These are phyloP conservation scores for Torymus tubicola DNA, from an alignment of 2,888 invertebrate genomes.

Conservation along the genomic window DNA sequence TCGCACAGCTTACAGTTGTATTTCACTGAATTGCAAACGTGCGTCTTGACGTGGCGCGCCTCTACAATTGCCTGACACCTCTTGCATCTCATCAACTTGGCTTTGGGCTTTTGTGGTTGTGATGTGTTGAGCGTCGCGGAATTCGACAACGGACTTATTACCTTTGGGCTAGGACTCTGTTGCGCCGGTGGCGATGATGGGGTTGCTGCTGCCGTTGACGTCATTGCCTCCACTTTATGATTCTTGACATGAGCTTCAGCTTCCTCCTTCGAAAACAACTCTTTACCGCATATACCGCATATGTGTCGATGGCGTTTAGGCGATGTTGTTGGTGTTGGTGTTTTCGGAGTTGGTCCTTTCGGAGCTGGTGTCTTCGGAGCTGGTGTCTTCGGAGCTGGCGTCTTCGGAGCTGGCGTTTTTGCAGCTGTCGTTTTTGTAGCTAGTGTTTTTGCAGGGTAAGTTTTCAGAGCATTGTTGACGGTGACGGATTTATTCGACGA, in stretches of 20 bases:
- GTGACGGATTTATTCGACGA: too few species aligned
- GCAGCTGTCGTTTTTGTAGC: too few species aligned
- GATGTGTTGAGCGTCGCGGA: too few species aligned
- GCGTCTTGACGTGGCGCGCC: conserved; percentile 69
- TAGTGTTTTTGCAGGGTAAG: too few species aligned
- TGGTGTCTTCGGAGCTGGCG: too few species aligned
- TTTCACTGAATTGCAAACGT: conserved; percentile 65
- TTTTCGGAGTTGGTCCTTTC: too few species aligned
- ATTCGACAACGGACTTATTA: too few species aligned
- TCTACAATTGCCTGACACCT: conserved; percentile 73
- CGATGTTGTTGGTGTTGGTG: too few species aligned
- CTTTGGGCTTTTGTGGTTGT: conserved; percentile 57
- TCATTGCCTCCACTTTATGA: conserved; percentile 32
- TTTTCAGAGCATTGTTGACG: too few species aligned
- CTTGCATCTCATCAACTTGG: conserved; percentile 73
- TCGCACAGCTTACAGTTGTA: conserved; percentile 55
- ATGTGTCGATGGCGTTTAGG: conserved; percentile 60
- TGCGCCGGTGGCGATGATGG: not conserved
- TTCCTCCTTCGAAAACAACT: conserved; percentile 64
- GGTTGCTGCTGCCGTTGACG: not conserved
- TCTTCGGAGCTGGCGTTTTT: too few species aligned
- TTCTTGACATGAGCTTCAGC: conserved; percentile 65
- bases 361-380: too few species aligned
- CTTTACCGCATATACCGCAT: conserved; percentile 68
- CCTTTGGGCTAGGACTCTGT: too few species aligned